Percentiles rank a stretch among this genome's conserved stretches.
Conservation (phyloP, 2,797 vertebrate genomes). For the Darevskia nairensis region DNA sequence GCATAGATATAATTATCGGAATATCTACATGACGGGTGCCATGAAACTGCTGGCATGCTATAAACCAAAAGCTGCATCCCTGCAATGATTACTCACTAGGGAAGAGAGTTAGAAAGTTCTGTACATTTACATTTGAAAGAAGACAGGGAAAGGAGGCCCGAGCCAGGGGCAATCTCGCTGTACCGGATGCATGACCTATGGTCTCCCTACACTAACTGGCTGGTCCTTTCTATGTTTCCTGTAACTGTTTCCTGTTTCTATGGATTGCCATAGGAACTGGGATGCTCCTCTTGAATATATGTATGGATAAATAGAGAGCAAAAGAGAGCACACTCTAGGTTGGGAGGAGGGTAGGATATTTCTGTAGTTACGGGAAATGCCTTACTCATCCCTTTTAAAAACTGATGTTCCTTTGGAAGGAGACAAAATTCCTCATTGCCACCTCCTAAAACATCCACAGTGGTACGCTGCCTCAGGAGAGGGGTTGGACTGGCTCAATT, state of each 20-base stretch:
- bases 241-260: constrained; percentile 42
- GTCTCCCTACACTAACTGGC: constrained; percentile 17
- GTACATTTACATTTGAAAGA: constrained; percentile 28
- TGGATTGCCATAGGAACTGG: constrained; percentile 38
- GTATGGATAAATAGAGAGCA: not conserved
- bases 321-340: not conserved
- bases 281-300: constrained; percentile 26
- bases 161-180: constrained; percentile 1
- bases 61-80: not conserved
- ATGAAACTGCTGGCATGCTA: not conserved
- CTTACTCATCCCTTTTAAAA: constrained; percentile 20
- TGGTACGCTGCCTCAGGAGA: not conserved
- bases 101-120: constrained; percentile 3
- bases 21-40: not conserved
- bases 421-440: not conserved
- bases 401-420: not conserved
- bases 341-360: constrained; percentile 16
- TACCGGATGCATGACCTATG: constrained; percentile 30
- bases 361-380: not conserved
- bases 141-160: constrained; percentile 31
- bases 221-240: constrained; percentile 42
- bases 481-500: not conserved
- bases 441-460: not conserved
- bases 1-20: constrained; percentile 1
- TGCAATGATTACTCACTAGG: constrained; percentile 10